Base-by-base conservation (phyloP, 2,113 vertebrate species). In the Apteryx owenii region DNA sequence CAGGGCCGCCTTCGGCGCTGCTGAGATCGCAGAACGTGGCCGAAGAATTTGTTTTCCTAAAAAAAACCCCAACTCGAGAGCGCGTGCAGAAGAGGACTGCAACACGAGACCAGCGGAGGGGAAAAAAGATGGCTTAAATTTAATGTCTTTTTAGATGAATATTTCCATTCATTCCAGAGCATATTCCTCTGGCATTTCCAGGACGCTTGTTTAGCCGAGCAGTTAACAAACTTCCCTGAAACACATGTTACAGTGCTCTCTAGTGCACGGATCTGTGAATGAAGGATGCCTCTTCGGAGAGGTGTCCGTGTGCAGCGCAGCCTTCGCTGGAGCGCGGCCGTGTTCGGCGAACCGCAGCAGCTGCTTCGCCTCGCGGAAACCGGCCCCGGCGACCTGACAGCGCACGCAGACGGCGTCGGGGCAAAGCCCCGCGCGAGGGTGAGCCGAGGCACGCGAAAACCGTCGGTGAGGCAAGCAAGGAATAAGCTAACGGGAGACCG, bases 221-320 rank as follows among this genome's bases (percentile, higher is more conserved):
- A 91, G 84, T 84, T 92, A 90, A 89, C 87, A 93, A 72, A 64
- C 76, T 89, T 68, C 89, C 68, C 65, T 20, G 75, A 92, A 85
- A 93, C 85, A 79, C 42, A 82, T 54, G 69, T 84, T 83, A 79
- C 58, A 58, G 64, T 80, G 85, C 87, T 95, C 65, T 53, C 42
- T 96, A 96, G 95, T 94, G 96, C 95, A 94, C 73, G 2, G 88
- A 79, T 81, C 82, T 81, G 69, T 62, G 88, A 95, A 89, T 72
- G 90, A 91, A 90, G 88, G 93, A 85, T 81, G 81, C 78, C 64
- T 78, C 92, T 93, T 80, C 33, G 40, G 95, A 91, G 86, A 94
- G 40, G 83, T 6, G 54, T 62, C 31, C 4, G 72, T 60, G 62
- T 18, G 56, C 38, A 40, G 89, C 0, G 4, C 81, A 64, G 79